phyloP scores from a whole-genome alignment of 1,140 invertebrate species.

The Wasmannia auropunctata region DNA sequence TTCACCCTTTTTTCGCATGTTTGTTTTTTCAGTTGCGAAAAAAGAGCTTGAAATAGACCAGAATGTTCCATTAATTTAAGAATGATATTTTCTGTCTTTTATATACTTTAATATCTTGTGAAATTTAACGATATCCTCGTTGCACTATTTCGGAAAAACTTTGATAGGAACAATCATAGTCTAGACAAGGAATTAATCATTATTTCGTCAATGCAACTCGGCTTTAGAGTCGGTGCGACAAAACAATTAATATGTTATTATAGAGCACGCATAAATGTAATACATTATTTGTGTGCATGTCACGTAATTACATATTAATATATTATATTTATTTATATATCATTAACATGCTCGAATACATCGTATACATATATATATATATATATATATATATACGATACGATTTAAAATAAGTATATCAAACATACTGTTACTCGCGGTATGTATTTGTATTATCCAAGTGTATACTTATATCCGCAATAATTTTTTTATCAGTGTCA shows the following conservation, averaged over 20 bases:
- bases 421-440: background rate
- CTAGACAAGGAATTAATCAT: background rate
- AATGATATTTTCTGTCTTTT: background rate
- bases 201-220: background rate
- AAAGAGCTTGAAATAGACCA: background rate
- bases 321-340: background rate
- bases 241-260: background rate
- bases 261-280: background rate
- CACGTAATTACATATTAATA: background rate
- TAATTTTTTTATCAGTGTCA: constrained; percentile 1
- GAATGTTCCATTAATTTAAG: background rate
- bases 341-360: background rate
- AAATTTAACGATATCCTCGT: background rate
- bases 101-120: background rate
- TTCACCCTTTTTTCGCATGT: background rate
- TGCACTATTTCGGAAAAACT: background rate
- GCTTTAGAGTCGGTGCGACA: background rate
- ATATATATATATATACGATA: background rate
- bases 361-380: background rate
- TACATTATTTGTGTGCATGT: background rate
- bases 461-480: background rate
- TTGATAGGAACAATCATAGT: background rate
- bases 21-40: background rate
- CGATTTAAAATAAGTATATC: background rate
- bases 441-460: background rate